Percentiles rank a stretch among this genome's conserved stretches.
These are phyloP conservation scores for Crotalus tigris DNA, from an alignment of 2,113 vertebrate species.

Conservation along the genomic window DNA sequence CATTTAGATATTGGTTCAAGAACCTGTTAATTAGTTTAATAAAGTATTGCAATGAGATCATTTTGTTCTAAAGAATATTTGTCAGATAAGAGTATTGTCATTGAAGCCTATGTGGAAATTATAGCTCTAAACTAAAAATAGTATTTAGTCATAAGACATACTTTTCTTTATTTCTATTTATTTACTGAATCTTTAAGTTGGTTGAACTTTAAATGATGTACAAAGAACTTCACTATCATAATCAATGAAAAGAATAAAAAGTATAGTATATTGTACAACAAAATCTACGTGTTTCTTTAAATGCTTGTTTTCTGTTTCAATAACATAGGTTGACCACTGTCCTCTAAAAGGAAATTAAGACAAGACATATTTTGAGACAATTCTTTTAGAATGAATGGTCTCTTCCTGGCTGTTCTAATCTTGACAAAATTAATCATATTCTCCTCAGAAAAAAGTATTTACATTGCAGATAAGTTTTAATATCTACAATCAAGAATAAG, in stretches of 20 bases:
- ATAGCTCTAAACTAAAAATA: background rate
- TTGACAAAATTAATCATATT: background rate
- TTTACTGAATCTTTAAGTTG: background rate
- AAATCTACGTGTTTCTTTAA: background rate
- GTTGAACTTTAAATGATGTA: background rate
- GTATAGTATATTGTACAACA: background rate
- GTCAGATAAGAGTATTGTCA: constrained; percentile 28
- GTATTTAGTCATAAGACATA: background rate
- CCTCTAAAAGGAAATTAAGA: constrained; percentile 26
- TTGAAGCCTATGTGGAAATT: constrained; percentile 15
- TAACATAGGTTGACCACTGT: background rate
- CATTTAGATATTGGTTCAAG: constrained; percentile 83
- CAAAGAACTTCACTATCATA: background rate
- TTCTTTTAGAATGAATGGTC: constrained; percentile 27
- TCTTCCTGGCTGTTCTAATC: background rate
- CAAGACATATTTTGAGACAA: constrained; percentile 19
- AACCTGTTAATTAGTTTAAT: constrained; percentile 83
- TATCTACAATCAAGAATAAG: constrained; percentile 3
- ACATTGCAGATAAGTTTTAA: constrained; percentile 4
- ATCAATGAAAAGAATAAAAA: background rate
- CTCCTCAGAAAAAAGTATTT: constrained; percentile 15
- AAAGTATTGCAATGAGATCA: constrained; percentile 65
- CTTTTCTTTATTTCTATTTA: background rate
- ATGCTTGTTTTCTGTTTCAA: background rate
- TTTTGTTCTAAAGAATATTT: constrained; percentile 53